phyloP scores from a whole-genome alignment of 2,113 vertebrate species.

The Lipotes vexillifer region DNA sequence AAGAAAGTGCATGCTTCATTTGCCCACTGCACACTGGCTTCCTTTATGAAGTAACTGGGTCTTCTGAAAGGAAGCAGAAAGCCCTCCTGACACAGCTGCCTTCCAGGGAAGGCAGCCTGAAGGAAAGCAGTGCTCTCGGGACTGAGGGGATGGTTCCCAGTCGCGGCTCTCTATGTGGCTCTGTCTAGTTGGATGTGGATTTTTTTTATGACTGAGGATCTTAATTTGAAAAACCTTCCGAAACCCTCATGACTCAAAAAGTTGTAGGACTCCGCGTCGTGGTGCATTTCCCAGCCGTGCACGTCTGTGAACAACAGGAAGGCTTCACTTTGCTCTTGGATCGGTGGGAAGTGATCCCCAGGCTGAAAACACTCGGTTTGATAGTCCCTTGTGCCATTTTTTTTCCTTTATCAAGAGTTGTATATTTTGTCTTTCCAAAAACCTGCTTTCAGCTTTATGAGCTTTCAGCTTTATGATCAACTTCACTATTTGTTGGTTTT shows the following conservation, averaged over 20 bases:
- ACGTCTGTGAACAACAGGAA: rapidly evolving
- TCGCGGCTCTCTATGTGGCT: rapidly evolving
- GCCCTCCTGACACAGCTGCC: rapidly evolving
- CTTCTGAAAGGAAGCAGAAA: not conserved
- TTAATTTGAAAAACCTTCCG: not conserved
- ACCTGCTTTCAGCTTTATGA: not conserved
- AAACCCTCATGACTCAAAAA: not conserved
- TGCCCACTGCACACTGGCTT: not conserved
- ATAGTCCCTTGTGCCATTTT: not conserved
- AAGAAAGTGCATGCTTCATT: rapidly evolving
- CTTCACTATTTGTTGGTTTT: not conserved
- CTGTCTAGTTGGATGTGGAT: rapidly evolving
- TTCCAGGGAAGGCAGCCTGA: not conserved
- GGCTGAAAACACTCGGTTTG: no score
- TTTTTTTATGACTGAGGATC: rapidly evolving
- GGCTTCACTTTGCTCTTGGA: not conserved
- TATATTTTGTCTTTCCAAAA: not conserved
- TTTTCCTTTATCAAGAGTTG: not conserved
- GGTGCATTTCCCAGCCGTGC: rapidly evolving
- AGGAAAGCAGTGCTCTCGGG: rapidly evolving
- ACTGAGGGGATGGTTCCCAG: rapidly evolving
- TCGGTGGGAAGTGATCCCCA: rapidly evolving
- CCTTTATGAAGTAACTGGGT: rapidly evolving
- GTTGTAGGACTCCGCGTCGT: rapidly evolving
- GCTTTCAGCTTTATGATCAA: not conserved